Base-by-base conservation (phyloP, 2,797 vertebrate genomes). In the Decapterus maruadsi region DNA sequence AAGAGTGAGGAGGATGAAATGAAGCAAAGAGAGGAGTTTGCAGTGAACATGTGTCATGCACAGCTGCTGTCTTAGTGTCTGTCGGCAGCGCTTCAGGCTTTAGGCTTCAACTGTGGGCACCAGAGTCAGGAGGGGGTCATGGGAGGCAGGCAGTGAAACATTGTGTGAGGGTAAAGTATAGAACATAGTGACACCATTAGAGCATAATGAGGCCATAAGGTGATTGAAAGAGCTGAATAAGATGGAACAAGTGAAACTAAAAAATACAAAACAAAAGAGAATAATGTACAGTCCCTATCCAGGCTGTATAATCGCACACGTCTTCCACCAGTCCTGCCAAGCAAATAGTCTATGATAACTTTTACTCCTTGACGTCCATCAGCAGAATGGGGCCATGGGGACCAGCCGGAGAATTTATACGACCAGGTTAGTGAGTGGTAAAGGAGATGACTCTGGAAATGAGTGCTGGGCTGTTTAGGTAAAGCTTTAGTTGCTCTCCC, bases 41-140 rank as follows among this genome's bases (percentile, higher is more conserved):
- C 80, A 50, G 43, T 77, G 84, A 90, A 90, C 91, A 93, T 91
- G 90, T 93, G 90, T 91, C 82, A 54, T 65, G 84, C 80, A 90
- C 91, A 93, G 90, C 92, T 92, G 92, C 78, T 76, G 70, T 71
- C 71, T 78, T 70, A 71, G 59, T 87, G 79, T 84, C 88, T 86
- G 74, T 53, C 2, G 19, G 90, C 72, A 7, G 60, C 68, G 81
- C 88, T 83, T 22, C 26, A 66, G 86, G 90, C 78, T 68, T 56
- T 50, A 75, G 74, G 75, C 65, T 65, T 72, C 72, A 48, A 77
- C 80, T 71, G 42, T 75, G 78, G 77, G 69, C 82, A 75, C 34
- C 3, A 9, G 10, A 19, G 73, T 74, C 70, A 14, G 2, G 16
- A 71, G 59, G 69, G 60, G 67, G 61, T 87, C 74, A 63, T 42